A percentile compares a stretch with the other conserved stretches of the same genome.
These are phyloP conservation scores for Canis aureus DNA, from an alignment of 2,113 vertebrate genomes.

Conservation along the genomic window DNA sequence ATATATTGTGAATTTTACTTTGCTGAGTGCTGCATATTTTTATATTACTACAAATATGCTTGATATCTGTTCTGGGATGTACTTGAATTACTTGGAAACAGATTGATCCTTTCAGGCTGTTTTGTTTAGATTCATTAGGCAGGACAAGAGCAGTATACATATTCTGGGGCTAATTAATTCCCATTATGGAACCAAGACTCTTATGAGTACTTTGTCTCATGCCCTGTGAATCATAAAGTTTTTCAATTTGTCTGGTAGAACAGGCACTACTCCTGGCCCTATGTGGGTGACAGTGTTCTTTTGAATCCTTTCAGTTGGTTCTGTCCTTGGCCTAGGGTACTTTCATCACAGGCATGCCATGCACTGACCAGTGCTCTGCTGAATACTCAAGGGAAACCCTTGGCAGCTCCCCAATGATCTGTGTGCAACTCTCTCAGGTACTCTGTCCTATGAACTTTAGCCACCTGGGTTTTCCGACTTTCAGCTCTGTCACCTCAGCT, in stretches of 20 bases:
- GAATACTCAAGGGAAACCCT: neutral
- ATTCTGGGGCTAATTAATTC: slow-evolving; percentile 37
- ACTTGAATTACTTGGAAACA: slow-evolving; percentile 34
- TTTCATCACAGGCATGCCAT: neutral
- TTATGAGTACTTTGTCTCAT: neutral
- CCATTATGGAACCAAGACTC: slow-evolving; percentile 13
- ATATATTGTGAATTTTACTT: slow-evolving; percentile 47
- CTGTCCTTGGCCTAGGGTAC: neutral
- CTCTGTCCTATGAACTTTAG: neutral
- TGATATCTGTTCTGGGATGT: slow-evolving; percentile 22
- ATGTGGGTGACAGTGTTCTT: neutral
- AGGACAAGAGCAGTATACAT: neutral
- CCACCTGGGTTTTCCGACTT: neutral
- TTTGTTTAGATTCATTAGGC: slow-evolving; percentile 42
- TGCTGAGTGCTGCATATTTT: neutral
- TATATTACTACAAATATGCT: slow-evolving; percentile 47
- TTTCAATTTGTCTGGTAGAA: slow-evolving; percentile 26
- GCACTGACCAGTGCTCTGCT: neutral
- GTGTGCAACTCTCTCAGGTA: neutral
- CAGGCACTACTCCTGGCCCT: neutral
- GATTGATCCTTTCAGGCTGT: slow-evolving; percentile 39
- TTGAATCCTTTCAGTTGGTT: slow-evolving; percentile 28
- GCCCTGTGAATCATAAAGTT: slow-evolving; percentile 53
- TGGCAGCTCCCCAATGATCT: neutral
- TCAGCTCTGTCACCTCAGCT: neutral